Base-by-base conservation (phyloP, 2,113 vertebrate species). In the Neotoma lepida region DNA sequence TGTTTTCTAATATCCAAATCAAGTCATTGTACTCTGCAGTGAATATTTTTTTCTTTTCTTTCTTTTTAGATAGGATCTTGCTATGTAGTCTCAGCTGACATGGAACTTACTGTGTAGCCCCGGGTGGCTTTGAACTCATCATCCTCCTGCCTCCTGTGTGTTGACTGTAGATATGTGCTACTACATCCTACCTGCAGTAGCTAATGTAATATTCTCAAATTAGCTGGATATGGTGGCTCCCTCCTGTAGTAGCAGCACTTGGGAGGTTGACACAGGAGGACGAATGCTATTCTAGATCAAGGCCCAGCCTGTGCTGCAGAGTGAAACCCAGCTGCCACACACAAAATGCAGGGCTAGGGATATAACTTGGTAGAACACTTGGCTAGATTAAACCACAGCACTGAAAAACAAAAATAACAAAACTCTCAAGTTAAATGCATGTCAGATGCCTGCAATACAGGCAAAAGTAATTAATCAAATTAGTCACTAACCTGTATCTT, bases 11-110 rank as follows among this genome's bases (percentile, higher is more conserved):
- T 66, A 86, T 51, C 33, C 63, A 96, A 89, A 78, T 80, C 63
- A 96, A 89, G 78, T 80, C 54, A 86, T 84, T 44, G 64, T 18
- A 78, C 44, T 92, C 46, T 93, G 17, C 9, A 71, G 33, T 95
- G 88, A 44, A 71, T 28, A 89, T 7, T 63, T 84, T 95, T 89
- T 92, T 20, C 9, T 28, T 86, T 91, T 24, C 22, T 86, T 68
- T 86, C 61, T 54, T 86, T 86, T 54, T 22, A 86, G 84, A 68
- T 33, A 66, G 61, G 41, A 35, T 66, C 61, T 70, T 68, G 14
- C 20, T 70, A 51, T n/a, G 33, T 86, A 86, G 22, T 35, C 22
- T 44, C 44, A 20, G 22, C 63, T 86, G 18, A 49, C 63, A 63
- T 86, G 20, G 30, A 68, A 49, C 63, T 33, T 28, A 64, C 13